Evolutionary conservation across 2,797 vertebrate species (phyloP).

Genomic region (Rhyacichthys aspro): DNA sequence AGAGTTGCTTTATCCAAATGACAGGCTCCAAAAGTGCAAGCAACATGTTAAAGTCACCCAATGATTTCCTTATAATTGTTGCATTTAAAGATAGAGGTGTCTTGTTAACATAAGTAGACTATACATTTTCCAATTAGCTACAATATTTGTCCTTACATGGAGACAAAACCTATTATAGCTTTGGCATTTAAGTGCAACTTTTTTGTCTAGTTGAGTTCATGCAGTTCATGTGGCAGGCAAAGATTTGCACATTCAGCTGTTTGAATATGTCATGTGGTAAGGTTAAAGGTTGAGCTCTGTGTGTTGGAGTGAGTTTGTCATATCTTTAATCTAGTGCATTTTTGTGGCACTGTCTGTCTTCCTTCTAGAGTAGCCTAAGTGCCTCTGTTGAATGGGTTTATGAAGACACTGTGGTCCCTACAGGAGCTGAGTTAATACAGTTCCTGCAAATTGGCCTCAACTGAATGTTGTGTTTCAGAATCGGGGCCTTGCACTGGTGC

Average conservation of each 20-base stretch:
- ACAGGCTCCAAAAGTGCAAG: neutral
- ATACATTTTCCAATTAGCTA: no score
- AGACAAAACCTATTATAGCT: no score
- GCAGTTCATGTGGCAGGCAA: no score
- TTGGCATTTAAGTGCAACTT: no score
- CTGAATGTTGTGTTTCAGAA: constrained; percentile 60
- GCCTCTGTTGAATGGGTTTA: constrained; percentile 49
- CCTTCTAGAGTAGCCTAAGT: constrained; percentile 36
- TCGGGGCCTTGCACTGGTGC: constrained; percentile 46
- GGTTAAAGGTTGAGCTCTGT: no score
- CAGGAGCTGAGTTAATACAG: constrained; percentile 59
- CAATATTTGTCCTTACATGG: no score
- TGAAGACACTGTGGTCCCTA: constrained; percentile 34
- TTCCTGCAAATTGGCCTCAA: constrained; percentile 46
- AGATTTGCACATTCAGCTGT: no score
- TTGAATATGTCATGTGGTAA: no score
- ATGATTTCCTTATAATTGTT: constrained; percentile 12
- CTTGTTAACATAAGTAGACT: no score
- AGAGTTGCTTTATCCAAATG: constrained; percentile 7
- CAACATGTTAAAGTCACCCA: neutral
- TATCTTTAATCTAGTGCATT: no score
- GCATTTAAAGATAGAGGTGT: neutral
- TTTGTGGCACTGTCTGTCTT: constrained; percentile 3
- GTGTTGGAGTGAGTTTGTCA: no score
- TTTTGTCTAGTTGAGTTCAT: no score